A percentile compares a stretch with the other conserved stretches of the same genome.
Evolutionary conservation across 2,113 vertebrate species (phyloP).

Genomic region (Mustelus asterias): DNA sequence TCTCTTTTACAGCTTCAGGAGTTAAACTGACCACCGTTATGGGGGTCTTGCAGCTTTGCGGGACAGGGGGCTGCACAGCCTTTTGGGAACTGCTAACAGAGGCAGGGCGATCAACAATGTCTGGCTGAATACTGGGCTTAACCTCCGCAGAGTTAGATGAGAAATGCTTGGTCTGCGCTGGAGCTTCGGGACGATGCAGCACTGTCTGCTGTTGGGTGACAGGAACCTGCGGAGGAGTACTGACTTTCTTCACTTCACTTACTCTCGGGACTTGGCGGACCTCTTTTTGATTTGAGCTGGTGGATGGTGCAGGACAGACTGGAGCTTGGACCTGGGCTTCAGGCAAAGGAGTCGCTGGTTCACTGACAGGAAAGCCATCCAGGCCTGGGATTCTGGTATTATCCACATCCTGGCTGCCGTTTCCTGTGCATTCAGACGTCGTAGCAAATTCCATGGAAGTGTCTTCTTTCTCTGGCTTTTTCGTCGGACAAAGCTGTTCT

Average conservation of each 20-base stretch:
- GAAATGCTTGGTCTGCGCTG: neutral
- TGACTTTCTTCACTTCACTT: neutral
- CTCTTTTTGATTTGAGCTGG: neutral
- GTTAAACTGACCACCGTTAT: conserved; percentile 53
- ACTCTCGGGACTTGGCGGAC: neutral
- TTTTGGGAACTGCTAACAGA: neutral
- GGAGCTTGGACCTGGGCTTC: neutral
- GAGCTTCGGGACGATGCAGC: neutral
- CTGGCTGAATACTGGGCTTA: neutral
- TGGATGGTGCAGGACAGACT: neutral
- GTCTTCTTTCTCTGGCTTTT: neutral
- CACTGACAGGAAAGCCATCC: conserved; percentile 2
- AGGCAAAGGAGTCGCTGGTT: neutral
- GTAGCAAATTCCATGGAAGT: neutral
- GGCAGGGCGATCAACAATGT: neutral
- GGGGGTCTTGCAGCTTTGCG: conserved; percentile 6
- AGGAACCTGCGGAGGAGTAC: neutral
- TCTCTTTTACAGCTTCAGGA: conserved; percentile 68
- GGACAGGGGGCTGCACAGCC: neutral
- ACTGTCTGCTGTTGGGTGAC: neutral
- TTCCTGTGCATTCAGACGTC: neutral
- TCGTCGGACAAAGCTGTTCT: neutral
- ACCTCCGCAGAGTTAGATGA: neutral
- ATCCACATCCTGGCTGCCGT: neutral
- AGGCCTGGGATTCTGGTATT: conserved; percentile 20